Conservation (phyloP, 2,113 vertebrate species). For the Telmatochromis sp. region DNA sequence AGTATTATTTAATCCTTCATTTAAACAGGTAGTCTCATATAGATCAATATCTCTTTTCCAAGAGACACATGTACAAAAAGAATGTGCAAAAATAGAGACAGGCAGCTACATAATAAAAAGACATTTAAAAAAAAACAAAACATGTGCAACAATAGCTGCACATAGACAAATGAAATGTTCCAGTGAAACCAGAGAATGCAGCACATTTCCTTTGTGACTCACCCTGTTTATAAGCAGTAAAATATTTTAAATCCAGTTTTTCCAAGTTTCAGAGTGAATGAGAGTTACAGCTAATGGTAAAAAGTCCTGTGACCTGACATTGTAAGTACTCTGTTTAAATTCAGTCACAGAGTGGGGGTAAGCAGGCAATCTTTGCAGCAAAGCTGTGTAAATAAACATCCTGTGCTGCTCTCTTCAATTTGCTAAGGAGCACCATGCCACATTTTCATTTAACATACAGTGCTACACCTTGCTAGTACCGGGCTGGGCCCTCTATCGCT, state of each 20-base stretch:
- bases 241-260: not conserved
- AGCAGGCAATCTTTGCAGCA: not conserved
- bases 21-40: not conserved
- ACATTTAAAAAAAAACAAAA: rapidly evolving
- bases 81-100: not conserved
- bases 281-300: not conserved
- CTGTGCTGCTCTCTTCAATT: not conserved
- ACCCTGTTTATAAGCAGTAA: not conserved
- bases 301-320: not conserved
- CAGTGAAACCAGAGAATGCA: not conserved
- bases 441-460: not conserved
- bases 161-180: not conserved
- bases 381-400: not conserved
- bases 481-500: rapidly evolving
- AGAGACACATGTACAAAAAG: not conserved
- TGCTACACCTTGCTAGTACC: not conserved
- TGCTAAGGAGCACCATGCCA: not conserved
- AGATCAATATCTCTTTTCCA: not conserved
- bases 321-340: not conserved
- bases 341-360: not conserved
- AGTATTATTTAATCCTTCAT: not conserved
- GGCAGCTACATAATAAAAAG: not conserved
- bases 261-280: not conserved
- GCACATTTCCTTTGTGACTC: not conserved
- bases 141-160: not conserved